A percentile compares a stretch with the other conserved stretches of the same genome.
Evolutionary conservation across 1,140 invertebrate species (phyloP).

Genomic region (Ips typographus): DNA sequence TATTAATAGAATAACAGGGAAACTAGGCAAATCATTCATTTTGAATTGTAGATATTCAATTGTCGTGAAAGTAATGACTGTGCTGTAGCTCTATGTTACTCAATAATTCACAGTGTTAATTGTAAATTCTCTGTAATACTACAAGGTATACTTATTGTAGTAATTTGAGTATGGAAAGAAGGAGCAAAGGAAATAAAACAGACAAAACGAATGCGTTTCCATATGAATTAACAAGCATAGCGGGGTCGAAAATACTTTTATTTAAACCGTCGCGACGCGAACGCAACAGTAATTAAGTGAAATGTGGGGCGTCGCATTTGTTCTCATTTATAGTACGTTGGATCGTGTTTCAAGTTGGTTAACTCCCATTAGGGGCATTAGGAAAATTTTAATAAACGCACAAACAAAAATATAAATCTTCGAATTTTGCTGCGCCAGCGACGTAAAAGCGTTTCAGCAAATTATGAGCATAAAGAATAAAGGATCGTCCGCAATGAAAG

Average conservation of each 20-base stretch:
- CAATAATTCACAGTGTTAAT: no score
- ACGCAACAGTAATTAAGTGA: slow-evolving; percentile 32
- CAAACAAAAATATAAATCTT: slow-evolving; percentile 33
- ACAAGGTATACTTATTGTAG: no score
- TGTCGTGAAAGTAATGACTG: no score
- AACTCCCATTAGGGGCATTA: slow-evolving; percentile 22
- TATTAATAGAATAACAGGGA: no score
- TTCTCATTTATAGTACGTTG: slow-evolving; percentile 26
- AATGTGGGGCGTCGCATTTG: slow-evolving; percentile 23
- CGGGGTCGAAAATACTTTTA: slow-evolving; percentile 14
- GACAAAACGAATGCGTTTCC: no score
- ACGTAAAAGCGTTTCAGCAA: slow-evolving; percentile 22
- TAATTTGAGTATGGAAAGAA: no score
- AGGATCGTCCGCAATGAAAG: slow-evolving; percentile 21
- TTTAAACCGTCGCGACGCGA: slow-evolving; percentile 23
- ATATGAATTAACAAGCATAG: no score
- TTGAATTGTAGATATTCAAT: no score
- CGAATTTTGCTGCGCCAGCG: slow-evolving; percentile 5
- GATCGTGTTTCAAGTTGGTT: slow-evolving; percentile 24
- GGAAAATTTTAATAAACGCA: slow-evolving; percentile 30
- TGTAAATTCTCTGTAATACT: no score
- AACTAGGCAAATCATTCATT: no score
- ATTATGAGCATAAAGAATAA: slow-evolving; percentile 25
- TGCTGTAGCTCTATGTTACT: no score
- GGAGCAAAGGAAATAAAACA: no score